Evolutionary conservation across 1,140 invertebrate species (phyloP).

Genomic region (Chironomus tepperi): DNA sequence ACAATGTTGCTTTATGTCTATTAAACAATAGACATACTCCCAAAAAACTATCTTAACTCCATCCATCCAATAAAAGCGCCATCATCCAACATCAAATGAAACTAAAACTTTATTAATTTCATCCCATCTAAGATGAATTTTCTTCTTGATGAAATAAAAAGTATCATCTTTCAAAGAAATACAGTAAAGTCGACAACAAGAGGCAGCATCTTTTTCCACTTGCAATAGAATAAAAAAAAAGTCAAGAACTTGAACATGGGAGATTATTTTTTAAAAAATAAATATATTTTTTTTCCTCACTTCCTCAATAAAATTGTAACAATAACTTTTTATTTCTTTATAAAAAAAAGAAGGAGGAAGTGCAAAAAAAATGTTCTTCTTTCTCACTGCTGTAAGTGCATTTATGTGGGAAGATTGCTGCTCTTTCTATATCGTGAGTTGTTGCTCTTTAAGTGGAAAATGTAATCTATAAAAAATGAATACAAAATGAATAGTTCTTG

Average conservation of each 20-base stretch:
- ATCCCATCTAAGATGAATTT: no score
- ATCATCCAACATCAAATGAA: no score
- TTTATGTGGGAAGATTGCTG: neutral
- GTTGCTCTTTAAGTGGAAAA: neutral
- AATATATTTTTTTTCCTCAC: neutral
- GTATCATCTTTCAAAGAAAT: neutral
- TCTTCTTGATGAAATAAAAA: neutral
- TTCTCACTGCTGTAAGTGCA: neutral
- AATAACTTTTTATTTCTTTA: conserved; percentile 2
- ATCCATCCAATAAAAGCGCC: no score
- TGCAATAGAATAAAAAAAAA: neutral
- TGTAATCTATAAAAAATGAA: conserved; percentile 7
- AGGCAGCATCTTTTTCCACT: neutral
- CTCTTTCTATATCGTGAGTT: neutral
- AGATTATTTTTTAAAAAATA: neutral
- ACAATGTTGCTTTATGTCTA: no score
- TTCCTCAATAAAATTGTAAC: conserved; percentile 2
- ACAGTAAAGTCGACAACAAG: neutral
- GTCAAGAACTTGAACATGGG: neutral
- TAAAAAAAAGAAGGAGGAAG: neutral
- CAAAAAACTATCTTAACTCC: no score
- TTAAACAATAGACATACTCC: no score
- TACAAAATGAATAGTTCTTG: neutral
- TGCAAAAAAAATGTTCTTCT: neutral
- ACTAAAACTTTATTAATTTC: no score